Conservation (phyloP, 2,888 invertebrate species). For the Anodontia alba region DNA sequence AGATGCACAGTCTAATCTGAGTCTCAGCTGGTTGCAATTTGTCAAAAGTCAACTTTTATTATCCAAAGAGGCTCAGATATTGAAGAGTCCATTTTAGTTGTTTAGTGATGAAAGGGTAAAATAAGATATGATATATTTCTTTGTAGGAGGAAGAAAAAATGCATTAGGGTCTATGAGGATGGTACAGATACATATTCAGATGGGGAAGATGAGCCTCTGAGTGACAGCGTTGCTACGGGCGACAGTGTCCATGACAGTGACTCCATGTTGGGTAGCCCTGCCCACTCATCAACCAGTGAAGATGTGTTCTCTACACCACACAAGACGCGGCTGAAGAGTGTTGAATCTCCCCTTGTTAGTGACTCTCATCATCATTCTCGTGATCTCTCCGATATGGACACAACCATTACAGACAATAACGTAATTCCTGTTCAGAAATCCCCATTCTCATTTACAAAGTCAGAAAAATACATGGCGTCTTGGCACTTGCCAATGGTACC, state of each 20-base stretch:
- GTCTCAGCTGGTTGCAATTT: no score
- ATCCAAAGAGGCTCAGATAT: no score
- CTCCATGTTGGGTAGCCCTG: conserved; percentile 73
- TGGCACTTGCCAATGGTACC: conserved; percentile 32
- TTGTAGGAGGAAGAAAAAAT: conserved; percentile 86
- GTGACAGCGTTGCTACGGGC: conserved; percentile 66
- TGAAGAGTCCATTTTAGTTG: no score
- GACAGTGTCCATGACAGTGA: conserved; percentile 73
- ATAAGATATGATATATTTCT: neutral
- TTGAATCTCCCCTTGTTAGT: conserved; percentile 57
- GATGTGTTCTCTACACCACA: conserved; percentile 68
- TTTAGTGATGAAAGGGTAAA: no score
- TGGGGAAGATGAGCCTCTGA: conserved; percentile 71
- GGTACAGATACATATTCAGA: conserved; percentile 72
- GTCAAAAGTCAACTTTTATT: no score
- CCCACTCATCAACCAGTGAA: conserved; percentile 66
- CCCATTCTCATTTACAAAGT: conserved; percentile 30
- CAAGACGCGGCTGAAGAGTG: conserved; percentile 48
- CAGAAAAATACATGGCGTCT: conserved; percentile 38
- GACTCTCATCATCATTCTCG: conserved; percentile 13
- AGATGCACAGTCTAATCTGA: no score
- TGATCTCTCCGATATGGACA: conserved; percentile 39
- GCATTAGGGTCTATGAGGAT: conserved; percentile 84
- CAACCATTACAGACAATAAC: conserved; percentile 29
- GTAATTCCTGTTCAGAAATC: conserved; percentile 28